These are phyloP conservation scores for Ylistrum balloti DNA, from an alignment of 1,140 invertebrate species.

Conservation along the genomic window DNA sequence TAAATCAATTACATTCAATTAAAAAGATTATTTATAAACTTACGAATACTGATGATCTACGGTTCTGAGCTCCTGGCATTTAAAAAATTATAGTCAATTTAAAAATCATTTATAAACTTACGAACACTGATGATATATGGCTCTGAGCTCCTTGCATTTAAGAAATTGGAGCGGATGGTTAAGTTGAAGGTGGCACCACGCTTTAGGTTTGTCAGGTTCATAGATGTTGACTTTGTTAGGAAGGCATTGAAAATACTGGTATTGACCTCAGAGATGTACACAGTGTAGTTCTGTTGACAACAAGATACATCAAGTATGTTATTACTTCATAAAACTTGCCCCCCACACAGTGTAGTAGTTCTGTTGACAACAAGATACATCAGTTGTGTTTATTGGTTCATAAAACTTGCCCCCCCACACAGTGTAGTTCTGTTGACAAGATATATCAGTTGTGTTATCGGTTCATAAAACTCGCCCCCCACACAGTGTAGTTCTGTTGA, in stretches of 20 bases:
- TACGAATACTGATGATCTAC: slow-evolving; percentile 47
- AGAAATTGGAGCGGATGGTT: background rate
- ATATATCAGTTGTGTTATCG: too few relatives aligned
- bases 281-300: background rate
- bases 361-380: too few relatives aligned
- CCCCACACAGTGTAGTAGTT: too few relatives aligned
- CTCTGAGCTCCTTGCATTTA: slow-evolving; percentile 43
- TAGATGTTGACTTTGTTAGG: background rate
- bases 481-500: too few relatives aligned
- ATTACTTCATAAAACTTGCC: too few relatives aligned
- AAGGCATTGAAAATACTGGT: background rate
- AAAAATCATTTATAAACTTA: slow-evolving; percentile 49
- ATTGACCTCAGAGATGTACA: background rate
- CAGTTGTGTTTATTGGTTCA: too few relatives aligned
- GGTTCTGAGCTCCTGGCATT: background rate
- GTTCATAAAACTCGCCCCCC: too few relatives aligned
- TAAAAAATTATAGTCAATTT: too few relatives aligned
- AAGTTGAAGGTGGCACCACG: slow-evolving; percentile 56
- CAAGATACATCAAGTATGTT: too few relatives aligned
- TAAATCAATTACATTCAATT: too few relatives aligned
- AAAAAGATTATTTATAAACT: slow-evolving; percentile 41
- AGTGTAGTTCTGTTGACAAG: too few relatives aligned
- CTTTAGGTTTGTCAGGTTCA: background rate
- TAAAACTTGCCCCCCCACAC: too few relatives aligned
- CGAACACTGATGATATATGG: slow-evolving; percentile 43